A percentile compares a stretch with the other conserved stretches of the same genome.
Evolutionary conservation across 2,888 invertebrate genomes (phyloP).

Genomic region (Seira sanloemensis): DNA sequence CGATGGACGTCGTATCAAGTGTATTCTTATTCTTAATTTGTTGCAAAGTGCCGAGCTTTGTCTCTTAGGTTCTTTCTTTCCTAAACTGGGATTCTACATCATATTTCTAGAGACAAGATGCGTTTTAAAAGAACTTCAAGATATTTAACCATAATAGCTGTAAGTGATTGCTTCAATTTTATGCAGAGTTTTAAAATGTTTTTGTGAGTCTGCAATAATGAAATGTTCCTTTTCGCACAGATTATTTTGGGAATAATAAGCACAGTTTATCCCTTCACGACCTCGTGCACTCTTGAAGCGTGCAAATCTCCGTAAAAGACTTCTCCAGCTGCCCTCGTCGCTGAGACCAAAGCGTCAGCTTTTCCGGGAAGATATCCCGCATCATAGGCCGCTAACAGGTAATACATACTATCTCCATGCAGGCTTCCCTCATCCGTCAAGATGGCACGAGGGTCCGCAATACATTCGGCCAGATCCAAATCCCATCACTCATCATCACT

Average conservation of each 20-base stretch:
- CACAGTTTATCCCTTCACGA: slow-evolving; percentile 28
- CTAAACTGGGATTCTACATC: too few species aligned
- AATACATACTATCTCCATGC: slow-evolving; percentile 66
- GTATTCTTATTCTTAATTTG: too few species aligned
- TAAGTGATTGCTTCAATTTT: slow-evolving; percentile 11
- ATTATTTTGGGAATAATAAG: slow-evolving; percentile 25
- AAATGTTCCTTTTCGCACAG: slow-evolving; percentile 29
- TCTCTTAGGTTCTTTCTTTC: too few species aligned
- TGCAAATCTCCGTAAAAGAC: neutral
- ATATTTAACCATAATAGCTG: slow-evolving; percentile 1
- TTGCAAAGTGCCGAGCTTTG: too few species aligned
- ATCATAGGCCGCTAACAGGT: slow-evolving; percentile 68
- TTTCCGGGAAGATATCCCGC: slow-evolving; percentile 70
- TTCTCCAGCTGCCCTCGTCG: slow-evolving; percentile 3
- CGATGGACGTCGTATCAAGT: too few species aligned
- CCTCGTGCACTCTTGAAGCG: slow-evolving; percentile 5
- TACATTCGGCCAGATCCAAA: slow-evolving; percentile 56
- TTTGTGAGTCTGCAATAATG: too few species aligned
- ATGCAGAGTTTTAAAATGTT: neutral
- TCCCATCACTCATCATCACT: slow-evolving; percentile 52
- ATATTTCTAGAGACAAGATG: slow-evolving; percentile 28
- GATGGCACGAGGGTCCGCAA: slow-evolving; percentile 65
- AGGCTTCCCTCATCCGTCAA: slow-evolving; percentile 71
- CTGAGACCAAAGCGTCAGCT: slow-evolving; percentile 67
- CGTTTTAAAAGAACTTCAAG: neutral